Conservation (phyloP, 2,888 invertebrate genomes). For the Antheraea yamamai region DNA sequence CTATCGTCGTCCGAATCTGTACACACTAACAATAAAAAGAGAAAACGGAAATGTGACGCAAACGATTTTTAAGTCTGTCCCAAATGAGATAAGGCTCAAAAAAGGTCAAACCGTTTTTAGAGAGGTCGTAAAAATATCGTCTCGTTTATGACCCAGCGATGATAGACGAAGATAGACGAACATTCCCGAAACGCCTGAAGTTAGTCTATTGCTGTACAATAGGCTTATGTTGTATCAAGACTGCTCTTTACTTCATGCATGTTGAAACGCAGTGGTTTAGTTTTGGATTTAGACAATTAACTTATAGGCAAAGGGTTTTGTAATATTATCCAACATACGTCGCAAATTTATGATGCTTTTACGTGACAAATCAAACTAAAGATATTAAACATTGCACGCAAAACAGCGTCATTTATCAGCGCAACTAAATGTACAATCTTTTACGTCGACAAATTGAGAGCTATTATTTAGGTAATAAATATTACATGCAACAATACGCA, state of each 20-base stretch:
- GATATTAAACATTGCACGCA: too few species aligned
- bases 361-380: too few species aligned
- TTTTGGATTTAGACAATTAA: background rate
- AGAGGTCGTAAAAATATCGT: conserved; percentile 65
- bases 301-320: background rate
- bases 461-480: too few species aligned
- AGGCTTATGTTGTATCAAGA: background rate
- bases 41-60: conserved; percentile 23
- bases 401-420: too few species aligned
- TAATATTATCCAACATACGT: too few species aligned
- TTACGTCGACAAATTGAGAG: too few species aligned
- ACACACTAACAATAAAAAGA: conserved; percentile 33
- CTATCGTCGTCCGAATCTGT: conserved; percentile 63
- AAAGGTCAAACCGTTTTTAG: conserved; percentile 28
- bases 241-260: background rate
- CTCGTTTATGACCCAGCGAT: conserved; percentile 60
- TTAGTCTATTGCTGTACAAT: background rate
- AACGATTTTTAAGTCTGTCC: conserved; percentile 41
- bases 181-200: conserved; percentile 41
- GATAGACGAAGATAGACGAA: conserved; percentile 63
- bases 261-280: background rate
- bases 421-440: too few species aligned
- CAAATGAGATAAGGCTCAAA: conserved; percentile 27
- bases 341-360: too few species aligned
- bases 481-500: too few species aligned